phyloP scores from a whole-genome alignment of 2,888 invertebrate genomes.

The Sceliomorpha sp. region DNA sequence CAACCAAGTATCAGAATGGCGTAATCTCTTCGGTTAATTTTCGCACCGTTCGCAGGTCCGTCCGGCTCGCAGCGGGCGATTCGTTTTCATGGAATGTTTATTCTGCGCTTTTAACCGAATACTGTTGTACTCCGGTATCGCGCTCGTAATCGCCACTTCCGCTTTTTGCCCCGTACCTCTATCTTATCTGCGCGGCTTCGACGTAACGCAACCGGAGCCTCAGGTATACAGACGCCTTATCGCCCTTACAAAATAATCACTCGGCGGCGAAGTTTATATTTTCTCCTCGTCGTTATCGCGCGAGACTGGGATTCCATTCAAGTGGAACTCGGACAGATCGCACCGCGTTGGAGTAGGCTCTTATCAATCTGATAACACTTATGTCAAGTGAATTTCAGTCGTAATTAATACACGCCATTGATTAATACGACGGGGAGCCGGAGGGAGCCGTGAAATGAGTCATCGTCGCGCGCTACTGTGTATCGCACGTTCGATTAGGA shows the following conservation, averaged over 20 bases:
- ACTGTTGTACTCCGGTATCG: slow-evolving; percentile 21
- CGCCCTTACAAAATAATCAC: slow-evolving; percentile 38
- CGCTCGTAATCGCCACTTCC: slow-evolving; percentile 18
- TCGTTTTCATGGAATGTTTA: slow-evolving; percentile 55
- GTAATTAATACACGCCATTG: slow-evolving; percentile 51
- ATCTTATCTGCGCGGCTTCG: slow-evolving; percentile 39
- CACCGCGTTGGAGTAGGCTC: slow-evolving; percentile 38
- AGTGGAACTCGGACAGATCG: slow-evolving; percentile 48
- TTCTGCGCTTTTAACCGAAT: slow-evolving; percentile 54
- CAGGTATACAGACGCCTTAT: slow-evolving; percentile 16
- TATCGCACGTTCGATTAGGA: slow-evolving; percentile 28
- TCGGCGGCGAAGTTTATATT: slow-evolving; percentile 38
- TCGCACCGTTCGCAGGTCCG: slow-evolving; percentile 57
- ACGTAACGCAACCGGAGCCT: slow-evolving; percentile 36
- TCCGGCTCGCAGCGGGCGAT: slow-evolving; percentile 26
- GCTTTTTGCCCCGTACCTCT: slow-evolving; percentile 23
- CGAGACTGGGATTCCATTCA: slow-evolving; percentile 40
- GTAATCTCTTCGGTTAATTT: slow-evolving; percentile 44
- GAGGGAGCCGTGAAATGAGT: slow-evolving; percentile 19
- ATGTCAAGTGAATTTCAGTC: slow-evolving; percentile 51
- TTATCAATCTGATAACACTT: slow-evolving; percentile 51
- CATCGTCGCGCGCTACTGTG: slow-evolving; percentile 23
- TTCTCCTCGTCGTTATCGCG: slow-evolving; percentile 38
- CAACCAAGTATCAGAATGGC: background rate
- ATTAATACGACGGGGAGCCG: slow-evolving; percentile 31